Evolutionary conservation across 1,140 invertebrate species (phyloP), one percentile per base, ranked within the genome.

Genomic region (Hyphantria cunea): DNA sequence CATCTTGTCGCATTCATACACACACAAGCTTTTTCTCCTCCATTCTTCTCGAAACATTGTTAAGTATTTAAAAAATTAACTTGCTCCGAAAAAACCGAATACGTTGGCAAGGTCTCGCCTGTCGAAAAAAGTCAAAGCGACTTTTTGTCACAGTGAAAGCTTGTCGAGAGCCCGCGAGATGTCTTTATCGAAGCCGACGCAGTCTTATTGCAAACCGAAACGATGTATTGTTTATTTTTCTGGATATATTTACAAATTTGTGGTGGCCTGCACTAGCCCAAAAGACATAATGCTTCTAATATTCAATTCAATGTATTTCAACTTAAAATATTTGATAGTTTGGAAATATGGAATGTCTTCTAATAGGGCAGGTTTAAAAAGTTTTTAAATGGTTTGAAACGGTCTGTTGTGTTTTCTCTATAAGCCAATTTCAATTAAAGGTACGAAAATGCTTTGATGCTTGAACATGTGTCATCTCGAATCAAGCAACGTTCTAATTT

Each of bases 151-250:
- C 56, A 74, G 80, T 78, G 80, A 81, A 83, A 83, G 80, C 71
- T 64, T 77, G 77, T 73, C 53, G 66, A 72, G 63, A 59, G 68
- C 58, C 70, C 66, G 72, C 65, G 64, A 79, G 78, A 84, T 84
- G 81, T 84, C 80, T 83, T 83, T 83, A 83, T 81, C 60, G 49
- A 67, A 50, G 80, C 80, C 78, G 80, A 81, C 78, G 59, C 64
- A 66, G 68, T 79, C 78, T 82, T 78, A 78, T 82, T 72, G 54
- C 69, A 34, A 37, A 47, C 33, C 13, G 9, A 33, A 25, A 32
- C 25, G 6, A 55, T 32, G 53, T 34, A 37, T 50, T 33, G 34
- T 41, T n/a, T 49, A 15, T 65, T 65, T 66, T 66, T 68, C 67
- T 64, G 58, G 56, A 62, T 66, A 67, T 68, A 50, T 68, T 68